These are phyloP conservation scores for Saxidomus purpurata DNA, from an alignment of 1,140 invertebrate genomes.

Conservation along the genomic window DNA sequence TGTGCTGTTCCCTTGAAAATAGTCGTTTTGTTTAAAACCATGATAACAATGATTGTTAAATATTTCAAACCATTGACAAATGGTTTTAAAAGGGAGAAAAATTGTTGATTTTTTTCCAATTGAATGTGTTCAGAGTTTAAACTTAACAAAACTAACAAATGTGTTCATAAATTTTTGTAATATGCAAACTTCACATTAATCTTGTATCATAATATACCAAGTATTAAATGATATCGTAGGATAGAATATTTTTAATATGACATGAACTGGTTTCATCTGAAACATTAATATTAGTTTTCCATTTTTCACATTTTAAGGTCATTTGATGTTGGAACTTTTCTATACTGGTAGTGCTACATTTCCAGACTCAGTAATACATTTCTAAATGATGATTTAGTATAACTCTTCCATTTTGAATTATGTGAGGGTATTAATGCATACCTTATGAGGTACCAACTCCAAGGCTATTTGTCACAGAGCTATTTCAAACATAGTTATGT, in stretches of 20 bases:
- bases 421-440: too few relatives aligned
- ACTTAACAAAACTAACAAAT: conserved; percentile 38
- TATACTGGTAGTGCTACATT: too few relatives aligned
- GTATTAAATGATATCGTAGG: background rate
- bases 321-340: too few relatives aligned
- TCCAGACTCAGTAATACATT: too few relatives aligned
- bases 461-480: too few relatives aligned
- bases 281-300: too few relatives aligned
- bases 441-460: too few relatives aligned
- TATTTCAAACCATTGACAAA: background rate
- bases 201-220: background rate
- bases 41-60: background rate
- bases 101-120: background rate
- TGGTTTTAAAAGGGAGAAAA: background rate
- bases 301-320: too few relatives aligned
- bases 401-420: too few relatives aligned
- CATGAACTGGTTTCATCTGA: too few relatives aligned
- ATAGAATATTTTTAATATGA: background rate
- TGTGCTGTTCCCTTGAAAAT: background rate
- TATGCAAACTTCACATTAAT: conserved; percentile 12
- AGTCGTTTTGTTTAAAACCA: background rate
- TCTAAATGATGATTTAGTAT: too few relatives aligned
- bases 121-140: conserved; percentile 9
- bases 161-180: conserved; percentile 10
- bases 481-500: too few relatives aligned